Evolutionary conservation across 2,113 vertebrate species (phyloP).

Genomic region (Erythrolamprus reginae): DNA sequence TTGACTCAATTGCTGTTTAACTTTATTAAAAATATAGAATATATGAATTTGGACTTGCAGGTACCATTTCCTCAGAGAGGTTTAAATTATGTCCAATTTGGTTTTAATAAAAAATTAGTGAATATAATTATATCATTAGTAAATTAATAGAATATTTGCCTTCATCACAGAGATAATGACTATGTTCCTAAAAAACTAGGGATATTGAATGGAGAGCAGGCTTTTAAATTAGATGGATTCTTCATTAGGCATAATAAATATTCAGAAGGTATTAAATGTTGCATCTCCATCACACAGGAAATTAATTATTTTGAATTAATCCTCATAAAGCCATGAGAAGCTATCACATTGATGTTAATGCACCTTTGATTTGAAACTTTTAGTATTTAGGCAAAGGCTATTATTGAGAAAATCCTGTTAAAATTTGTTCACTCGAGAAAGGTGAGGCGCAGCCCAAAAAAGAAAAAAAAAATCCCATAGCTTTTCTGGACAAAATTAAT

Average conservation of each 20-base stretch:
- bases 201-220: neutral
- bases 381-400: neutral
- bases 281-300: neutral
- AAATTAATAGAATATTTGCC: neutral
- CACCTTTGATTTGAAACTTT: neutral
- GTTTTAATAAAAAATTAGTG: neutral
- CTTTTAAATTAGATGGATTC: neutral
- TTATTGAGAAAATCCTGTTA: neutral
- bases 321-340: neutral
- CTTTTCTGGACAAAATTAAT: neutral
- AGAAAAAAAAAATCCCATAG: neutral
- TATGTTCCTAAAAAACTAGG: neutral
- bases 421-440: neutral
- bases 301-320: neutral
- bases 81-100: neutral
- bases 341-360: neutral
- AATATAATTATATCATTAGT: neutral
- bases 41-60: neutral
- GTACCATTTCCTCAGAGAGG: neutral
- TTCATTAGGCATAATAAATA: neutral
- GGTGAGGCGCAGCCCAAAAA: neutral
- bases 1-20: too few relatives aligned
- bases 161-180: neutral
- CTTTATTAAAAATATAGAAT: neutral
- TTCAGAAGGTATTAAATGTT: neutral